Base-by-base conservation (phyloP, 2,888 invertebrate species). In the Chrysolina haemoptera region DNA sequence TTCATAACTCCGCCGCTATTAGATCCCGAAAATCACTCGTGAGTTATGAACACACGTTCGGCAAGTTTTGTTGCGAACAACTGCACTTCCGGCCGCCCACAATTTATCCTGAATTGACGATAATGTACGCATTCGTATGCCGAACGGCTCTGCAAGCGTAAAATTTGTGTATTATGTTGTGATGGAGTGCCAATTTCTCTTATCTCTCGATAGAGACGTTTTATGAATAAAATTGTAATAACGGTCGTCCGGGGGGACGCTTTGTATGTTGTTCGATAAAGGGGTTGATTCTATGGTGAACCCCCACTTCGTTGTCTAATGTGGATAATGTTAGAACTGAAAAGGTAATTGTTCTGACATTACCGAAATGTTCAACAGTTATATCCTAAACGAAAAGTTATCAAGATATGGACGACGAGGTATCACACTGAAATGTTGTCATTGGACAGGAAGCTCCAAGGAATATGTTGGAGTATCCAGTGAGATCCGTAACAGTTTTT, bases 61-160 rank as follows among this genome's bases (percentile, higher is more conserved):
- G 59, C 27, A 59, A 59, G 59, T 59, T 59, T 59, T 59, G 59
- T 59, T 59, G 59, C 59, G 59, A 59, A 59, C 59, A 59, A 59
- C 59, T 59, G 59, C 59, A 59, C 59, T 59, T 59, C 59, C 59
- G 4, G n/a, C n/a, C 59, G 35, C 27, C 35, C 16, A 18, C 27
- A 59, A 59, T 59, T 59, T 16, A 59, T 59, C 16, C 27, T 9
- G 59, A 35, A 59, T 59, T 59, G n/a, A 35, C 59, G 59, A 59
- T 59, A 59, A 59, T 59, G 59, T 59, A 59, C 59, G 35, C 22
- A 59, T 59, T 59, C n/a, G 59, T 59, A 59, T 59, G 59, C 59
- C n/a, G 59, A 59, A 59, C n/a, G 59, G 35, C 27, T 27, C 59
- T 8, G 10, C 27, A n/a, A 59, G 59, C 35, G 59, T 35, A 27